These are phyloP conservation scores for Gallinago undulata DNA, from an alignment of 2,113 vertebrate species.

Conservation along the genomic window DNA sequence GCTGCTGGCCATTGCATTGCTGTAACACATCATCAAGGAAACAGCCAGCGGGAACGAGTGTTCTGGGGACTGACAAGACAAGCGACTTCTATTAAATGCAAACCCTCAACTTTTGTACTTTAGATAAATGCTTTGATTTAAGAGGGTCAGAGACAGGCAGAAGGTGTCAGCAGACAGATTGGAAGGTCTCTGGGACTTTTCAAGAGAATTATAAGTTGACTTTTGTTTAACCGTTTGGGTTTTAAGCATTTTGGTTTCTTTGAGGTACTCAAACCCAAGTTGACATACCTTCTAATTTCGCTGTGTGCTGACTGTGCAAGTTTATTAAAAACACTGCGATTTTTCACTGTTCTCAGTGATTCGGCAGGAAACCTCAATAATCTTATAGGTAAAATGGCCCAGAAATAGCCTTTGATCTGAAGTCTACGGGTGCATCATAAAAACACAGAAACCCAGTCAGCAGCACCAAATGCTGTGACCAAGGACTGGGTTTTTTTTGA, in stretches of 20 bases:
- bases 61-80: not conserved
- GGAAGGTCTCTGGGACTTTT: conserved; percentile 45
- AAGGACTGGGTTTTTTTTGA: not conserved
- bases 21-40: conserved; percentile 42
- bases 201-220: conserved; percentile 27
- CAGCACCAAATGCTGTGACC: not conserved
- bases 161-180: conserved; percentile 48
- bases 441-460: not conserved
- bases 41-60: not conserved
- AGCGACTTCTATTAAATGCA: conserved; percentile 32
- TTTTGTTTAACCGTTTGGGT: conserved; percentile 18
- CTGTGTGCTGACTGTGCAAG: not conserved
- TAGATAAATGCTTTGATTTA: conserved; percentile 51
- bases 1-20: not conserved
- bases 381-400: not conserved
- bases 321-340: not conserved
- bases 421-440: not conserved
- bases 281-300: conserved; percentile 26
- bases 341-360: conserved; percentile 3
- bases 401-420: not conserved
- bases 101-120: conserved; percentile 33
- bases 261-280: not conserved
- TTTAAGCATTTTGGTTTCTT: conserved; percentile 42
- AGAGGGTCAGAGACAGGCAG: conserved; percentile 39
- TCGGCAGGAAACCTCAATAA: conserved; percentile 27